Percentiles rank a stretch among this genome's conserved stretches.
Conservation (phyloP, 1,140 invertebrate genomes). For the Drosophila arizonae region DNA sequence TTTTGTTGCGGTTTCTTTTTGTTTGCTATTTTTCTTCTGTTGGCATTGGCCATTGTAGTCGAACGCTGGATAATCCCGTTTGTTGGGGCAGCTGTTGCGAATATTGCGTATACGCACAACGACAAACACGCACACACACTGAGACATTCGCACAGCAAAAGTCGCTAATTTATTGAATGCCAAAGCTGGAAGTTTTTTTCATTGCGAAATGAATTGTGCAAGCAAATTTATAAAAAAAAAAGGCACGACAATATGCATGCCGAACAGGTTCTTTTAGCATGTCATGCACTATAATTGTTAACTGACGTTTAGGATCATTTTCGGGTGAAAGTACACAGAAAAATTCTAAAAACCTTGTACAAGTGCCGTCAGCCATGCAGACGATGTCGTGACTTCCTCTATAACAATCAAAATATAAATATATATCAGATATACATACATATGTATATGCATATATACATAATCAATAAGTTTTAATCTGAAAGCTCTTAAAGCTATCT, state of each 20-base stretch:
- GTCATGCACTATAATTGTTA: neutral
- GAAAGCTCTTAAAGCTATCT: neutral
- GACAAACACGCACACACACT: constrained; percentile 7
- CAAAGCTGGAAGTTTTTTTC: constrained; percentile 20
- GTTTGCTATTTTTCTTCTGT: constrained; percentile 4
- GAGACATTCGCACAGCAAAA: constrained; percentile 23
- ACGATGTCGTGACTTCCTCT: too few species aligned
- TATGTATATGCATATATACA: neutral
- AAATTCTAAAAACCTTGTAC: neutral
- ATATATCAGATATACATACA: neutral
- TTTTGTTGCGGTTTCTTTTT: constrained; percentile 48
- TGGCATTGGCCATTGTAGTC: constrained; percentile 60
- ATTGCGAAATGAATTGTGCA: constrained; percentile 8
- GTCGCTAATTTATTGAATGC: constrained; percentile 57
- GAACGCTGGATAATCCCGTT: constrained; percentile 15
- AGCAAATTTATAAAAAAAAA: neutral
- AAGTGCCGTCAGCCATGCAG: neutral
- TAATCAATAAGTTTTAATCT: neutral
- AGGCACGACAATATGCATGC: constrained; percentile 4
- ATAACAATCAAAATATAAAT: neutral
- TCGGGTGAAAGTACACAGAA: neutral
- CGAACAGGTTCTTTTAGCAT: constrained; percentile 11
- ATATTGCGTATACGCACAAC: constrained; percentile 39
- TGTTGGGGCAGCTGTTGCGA: constrained; percentile 29
- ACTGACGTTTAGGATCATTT: neutral